Conservation (phyloP, 1,140 invertebrate genomes). For the Danaus melanippus region DNA sequence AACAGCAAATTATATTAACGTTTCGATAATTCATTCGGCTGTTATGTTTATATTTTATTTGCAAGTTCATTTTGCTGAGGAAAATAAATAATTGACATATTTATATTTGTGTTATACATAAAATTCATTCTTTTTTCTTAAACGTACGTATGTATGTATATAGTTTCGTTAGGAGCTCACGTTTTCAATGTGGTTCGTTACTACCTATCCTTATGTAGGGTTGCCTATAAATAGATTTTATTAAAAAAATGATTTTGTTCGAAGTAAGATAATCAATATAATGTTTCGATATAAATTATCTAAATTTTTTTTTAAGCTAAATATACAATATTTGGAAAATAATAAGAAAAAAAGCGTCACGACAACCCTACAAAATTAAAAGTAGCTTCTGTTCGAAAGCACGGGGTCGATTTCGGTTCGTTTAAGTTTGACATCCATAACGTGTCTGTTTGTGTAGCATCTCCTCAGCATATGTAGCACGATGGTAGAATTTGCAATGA, state of each 20-base stretch:
- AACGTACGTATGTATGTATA: no score
- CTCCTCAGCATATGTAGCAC: constrained; percentile 46
- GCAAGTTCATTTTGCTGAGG: neutral
- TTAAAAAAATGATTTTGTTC: neutral
- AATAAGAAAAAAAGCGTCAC: neutral
- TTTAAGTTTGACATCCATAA: constrained; percentile 70
- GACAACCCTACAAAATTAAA: constrained; percentile 31
- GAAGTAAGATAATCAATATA: neutral
- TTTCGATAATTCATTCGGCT: neutral
- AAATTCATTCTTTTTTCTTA: neutral
- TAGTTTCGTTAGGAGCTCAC: constrained; percentile 29
- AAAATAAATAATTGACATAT: no score
- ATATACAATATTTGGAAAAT: neutral
- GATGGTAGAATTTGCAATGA: constrained; percentile 69
- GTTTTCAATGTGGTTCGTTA: constrained; percentile 40
- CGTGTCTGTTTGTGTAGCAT: constrained; percentile 57
- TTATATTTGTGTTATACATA: neutral
- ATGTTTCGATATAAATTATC: neutral
- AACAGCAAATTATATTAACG: constrained; percentile 28
- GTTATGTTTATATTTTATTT: constrained; percentile 8
- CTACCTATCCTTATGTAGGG: constrained; percentile 27
- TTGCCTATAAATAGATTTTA: constrained; percentile 10
- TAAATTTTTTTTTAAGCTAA: neutral
- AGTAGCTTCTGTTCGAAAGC: constrained; percentile 30
- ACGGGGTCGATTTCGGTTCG: constrained; percentile 63